Evolutionary conservation across 2,113 vertebrate genomes (phyloP), one percentile per base, ranked within the genome.

Genomic region (Trogon surrucura): DNA sequence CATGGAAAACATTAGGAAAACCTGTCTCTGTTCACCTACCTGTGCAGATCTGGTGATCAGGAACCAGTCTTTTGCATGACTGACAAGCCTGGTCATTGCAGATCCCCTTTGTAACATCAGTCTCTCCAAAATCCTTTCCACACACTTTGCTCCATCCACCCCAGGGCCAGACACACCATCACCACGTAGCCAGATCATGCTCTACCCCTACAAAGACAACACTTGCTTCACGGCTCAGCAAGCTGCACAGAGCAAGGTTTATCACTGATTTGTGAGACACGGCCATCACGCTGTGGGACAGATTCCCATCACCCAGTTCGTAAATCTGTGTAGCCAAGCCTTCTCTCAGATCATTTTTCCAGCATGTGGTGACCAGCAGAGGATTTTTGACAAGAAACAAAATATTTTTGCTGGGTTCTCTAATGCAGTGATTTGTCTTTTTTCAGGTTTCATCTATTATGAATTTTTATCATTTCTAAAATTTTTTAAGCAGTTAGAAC

Each of bases 391-490:
- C 77, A 89, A 71, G 74, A 67, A 91, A 82, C 51, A 75, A 38
- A 86, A 94, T 34, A 84, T 56, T 91, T 91, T 86, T 65, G 47
- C 60, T 74, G 29, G 41, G 13, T 74, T 83, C 32, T 66, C 27
- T 90, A 84, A 78, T 56, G 36, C 57, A 78, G 75, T 57, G 56
- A 93, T 86, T 93, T 13, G 73, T 92, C 67, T 67, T 72, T 82
- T 51, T 48, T 34, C 60, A 67, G 7, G 5, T 57, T 93, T 89
- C 86, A 71, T 88, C 64, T 67, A 84, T 94, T 94, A 95, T 91
- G 94, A 93, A 95, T 89, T 80, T 53, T 89, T 95, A 53, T 82
- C 94, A 34, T 89, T 78, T 93, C 88, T 75, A 86, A 51, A 92
- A 91, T 95, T 95, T 94, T 51, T 93, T 91, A 91, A 96, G 69